phyloP scores from a whole-genome alignment of 1,140 invertebrate species.

The Macrocentrus cingulum region DNA sequence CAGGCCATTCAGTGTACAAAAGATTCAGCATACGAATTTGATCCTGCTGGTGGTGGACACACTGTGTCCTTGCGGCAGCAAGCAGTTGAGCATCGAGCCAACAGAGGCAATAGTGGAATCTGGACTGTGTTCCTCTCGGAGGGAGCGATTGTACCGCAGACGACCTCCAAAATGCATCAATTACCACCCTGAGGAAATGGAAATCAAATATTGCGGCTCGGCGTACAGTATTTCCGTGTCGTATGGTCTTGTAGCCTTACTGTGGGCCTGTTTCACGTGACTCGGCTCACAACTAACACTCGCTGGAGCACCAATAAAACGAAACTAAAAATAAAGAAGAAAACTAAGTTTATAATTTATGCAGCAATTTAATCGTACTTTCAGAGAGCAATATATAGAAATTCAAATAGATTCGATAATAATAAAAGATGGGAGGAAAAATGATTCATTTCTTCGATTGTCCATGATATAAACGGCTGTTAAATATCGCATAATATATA shows the following conservation, averaged over 20 bases:
- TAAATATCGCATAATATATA: constrained; percentile 21
- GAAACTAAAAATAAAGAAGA: not conserved
- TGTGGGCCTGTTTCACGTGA: constrained; percentile 42
- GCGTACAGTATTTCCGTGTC: constrained; percentile 35
- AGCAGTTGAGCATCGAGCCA: constrained; percentile 78
- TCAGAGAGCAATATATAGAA: constrained; percentile 2
- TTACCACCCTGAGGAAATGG: constrained; percentile 83
- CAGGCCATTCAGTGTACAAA: constrained; percentile 90
- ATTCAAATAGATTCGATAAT: constrained; percentile 11
- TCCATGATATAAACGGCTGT: constrained; percentile 22
- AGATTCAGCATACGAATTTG: constrained; percentile 88
- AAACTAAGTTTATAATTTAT: not conserved
- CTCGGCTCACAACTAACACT: constrained; percentile 23
- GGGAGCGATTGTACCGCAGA: constrained; percentile 65
- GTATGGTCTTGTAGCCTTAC: constrained; percentile 31
- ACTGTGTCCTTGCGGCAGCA: constrained; percentile 83
- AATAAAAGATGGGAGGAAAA: not conserved
- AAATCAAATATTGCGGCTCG: constrained; percentile 72
- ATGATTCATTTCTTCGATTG: constrained; percentile 21
- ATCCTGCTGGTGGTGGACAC: constrained; percentile 88
- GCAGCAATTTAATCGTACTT: not conserved
- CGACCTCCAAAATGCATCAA: constrained; percentile 80
- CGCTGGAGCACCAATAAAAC: not conserved
- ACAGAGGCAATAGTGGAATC: constrained; percentile 64
- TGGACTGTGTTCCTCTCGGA: constrained; percentile 59